Evolutionary conservation across 2,797 vertebrate genomes (phyloP).

Genomic region (Sebastes itinus): DNA sequence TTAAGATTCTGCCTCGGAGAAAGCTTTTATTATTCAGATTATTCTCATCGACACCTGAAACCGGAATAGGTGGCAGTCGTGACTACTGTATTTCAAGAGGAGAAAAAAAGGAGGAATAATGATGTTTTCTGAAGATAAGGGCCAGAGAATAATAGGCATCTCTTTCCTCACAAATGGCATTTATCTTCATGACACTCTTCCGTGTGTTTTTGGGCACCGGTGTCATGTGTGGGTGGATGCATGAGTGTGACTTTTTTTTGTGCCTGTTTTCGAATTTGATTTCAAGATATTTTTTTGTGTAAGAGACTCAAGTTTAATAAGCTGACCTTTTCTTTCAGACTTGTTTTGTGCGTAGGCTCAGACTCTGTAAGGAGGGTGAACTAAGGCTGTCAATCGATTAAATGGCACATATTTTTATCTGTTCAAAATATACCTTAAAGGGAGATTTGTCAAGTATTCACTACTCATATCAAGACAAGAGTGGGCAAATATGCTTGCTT

Average conservation of each 20-base stretch:
- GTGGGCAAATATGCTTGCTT: too few relatives aligned
- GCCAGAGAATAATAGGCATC: neutral
- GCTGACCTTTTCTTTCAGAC: neutral
- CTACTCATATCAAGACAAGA: rapidly evolving
- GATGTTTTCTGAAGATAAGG: slow-evolving; percentile 4
- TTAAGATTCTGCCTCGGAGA: slow-evolving; percentile 1
- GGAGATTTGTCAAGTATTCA: too few relatives aligned
- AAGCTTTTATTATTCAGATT: slow-evolving; percentile 26
- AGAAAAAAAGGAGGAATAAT: slow-evolving; percentile 16
- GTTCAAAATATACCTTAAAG: too few relatives aligned
- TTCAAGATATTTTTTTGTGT: neutral
- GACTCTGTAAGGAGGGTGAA: neutral
- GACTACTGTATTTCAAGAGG: slow-evolving; percentile 24
- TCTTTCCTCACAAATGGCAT: slow-evolving; percentile 3
- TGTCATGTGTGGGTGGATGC: neutral
- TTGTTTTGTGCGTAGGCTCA: neutral
- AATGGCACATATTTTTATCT: too few relatives aligned
- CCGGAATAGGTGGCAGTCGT: slow-evolving; percentile 28
- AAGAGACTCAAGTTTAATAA: neutral
- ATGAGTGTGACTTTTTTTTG: neutral
- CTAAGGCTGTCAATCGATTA: too few relatives aligned
- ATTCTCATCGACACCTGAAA: slow-evolving; percentile 28
- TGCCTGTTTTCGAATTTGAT: neutral
- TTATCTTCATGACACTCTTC: neutral
- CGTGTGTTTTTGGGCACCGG: neutral